phyloP scores from a whole-genome alignment of 2,113 vertebrate species.

The Chunga burmeisteri region DNA sequence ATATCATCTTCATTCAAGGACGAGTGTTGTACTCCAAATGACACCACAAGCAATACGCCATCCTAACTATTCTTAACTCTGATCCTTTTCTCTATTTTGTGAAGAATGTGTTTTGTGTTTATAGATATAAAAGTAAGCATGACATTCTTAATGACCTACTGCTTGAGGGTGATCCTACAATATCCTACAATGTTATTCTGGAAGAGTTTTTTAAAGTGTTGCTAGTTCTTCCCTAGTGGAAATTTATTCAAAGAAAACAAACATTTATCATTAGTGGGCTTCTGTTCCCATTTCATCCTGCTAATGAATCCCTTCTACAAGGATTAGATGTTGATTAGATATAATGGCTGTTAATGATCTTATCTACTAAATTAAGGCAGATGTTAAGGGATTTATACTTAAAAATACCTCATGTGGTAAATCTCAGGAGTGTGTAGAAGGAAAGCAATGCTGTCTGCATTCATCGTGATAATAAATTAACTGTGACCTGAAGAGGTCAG shows the following conservation, averaged over 20 bases:
- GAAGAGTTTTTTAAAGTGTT: slow-evolving; percentile 11
- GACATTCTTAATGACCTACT: background rate
- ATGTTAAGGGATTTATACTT: slow-evolving; percentile 80
- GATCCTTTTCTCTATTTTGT: background rate
- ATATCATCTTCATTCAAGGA: background rate
- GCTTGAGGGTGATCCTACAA: background rate
- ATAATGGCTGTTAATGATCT: slow-evolving; percentile 81
- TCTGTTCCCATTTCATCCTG: slow-evolving; percentile 67
- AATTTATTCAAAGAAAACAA: slow-evolving; percentile 69
- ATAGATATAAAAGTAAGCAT: background rate
- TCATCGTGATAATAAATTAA: slow-evolving; percentile 71
- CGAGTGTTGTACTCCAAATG: background rate
- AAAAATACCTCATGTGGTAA: slow-evolving; percentile 75
- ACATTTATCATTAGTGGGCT: slow-evolving; percentile 66
- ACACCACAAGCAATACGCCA: background rate
- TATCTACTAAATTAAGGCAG: slow-evolving; percentile 81
- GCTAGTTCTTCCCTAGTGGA: slow-evolving; percentile 24
- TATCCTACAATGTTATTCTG: background rate
- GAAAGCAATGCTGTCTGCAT: slow-evolving; percentile 57
- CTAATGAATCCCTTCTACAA: slow-evolving; percentile 77
- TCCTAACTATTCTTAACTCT: background rate
- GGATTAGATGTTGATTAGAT: slow-evolving; percentile 78
- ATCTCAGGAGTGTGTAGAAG: slow-evolving; percentile 65
- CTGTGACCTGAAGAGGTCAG: slow-evolving; percentile 61
- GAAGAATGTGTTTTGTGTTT: background rate